These are phyloP conservation scores for Phaethornis superciliosus DNA, from an alignment of 2,113 vertebrate genomes.

Conservation along the genomic window DNA sequence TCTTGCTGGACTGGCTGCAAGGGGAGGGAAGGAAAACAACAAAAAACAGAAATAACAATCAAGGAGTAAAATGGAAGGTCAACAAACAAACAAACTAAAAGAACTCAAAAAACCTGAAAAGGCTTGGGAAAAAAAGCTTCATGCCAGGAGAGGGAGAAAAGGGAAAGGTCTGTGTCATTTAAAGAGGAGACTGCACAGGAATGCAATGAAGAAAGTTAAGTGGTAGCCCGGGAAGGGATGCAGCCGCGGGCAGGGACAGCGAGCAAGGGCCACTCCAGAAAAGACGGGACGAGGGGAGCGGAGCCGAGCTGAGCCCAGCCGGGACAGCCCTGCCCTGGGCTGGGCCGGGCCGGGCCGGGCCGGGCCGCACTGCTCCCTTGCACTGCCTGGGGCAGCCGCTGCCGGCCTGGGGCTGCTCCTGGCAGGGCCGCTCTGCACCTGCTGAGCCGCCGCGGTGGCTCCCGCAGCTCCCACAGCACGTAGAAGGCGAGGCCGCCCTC, in stretches of 20 bases:
- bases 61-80: not conserved
- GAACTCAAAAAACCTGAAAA: fast-evolving
- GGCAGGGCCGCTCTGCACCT: slow-evolving; percentile 58
- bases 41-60: not conserved
- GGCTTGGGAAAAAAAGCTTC: not conserved
- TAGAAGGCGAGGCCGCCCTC: slow-evolving; percentile 72
- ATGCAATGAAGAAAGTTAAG: fast-evolving
- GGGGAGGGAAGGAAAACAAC: not conserved
- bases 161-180: not conserved
- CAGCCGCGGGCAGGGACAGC: too few relatives aligned
- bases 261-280: not conserved
- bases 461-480: slow-evolving; percentile 78
- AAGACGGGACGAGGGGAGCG: too few relatives aligned
- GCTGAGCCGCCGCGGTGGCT: slow-evolving; percentile 79
- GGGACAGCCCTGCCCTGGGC: not conserved
- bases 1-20: slow-evolving; percentile 78
- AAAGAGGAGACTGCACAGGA: not conserved
- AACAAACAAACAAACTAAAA: fast-evolving
- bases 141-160: fast-evolving
- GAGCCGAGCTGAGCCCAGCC: too few relatives aligned
- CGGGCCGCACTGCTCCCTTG: not conserved
- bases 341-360: fast-evolving
- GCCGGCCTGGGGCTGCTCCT: too few relatives aligned
- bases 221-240: fast-evolving
- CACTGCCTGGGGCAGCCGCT: too few relatives aligned